Percentiles rank a stretch among this genome's conserved stretches.
Conservation (phyloP, 2,888 invertebrate genomes). For the Tenthredo notha region DNA sequence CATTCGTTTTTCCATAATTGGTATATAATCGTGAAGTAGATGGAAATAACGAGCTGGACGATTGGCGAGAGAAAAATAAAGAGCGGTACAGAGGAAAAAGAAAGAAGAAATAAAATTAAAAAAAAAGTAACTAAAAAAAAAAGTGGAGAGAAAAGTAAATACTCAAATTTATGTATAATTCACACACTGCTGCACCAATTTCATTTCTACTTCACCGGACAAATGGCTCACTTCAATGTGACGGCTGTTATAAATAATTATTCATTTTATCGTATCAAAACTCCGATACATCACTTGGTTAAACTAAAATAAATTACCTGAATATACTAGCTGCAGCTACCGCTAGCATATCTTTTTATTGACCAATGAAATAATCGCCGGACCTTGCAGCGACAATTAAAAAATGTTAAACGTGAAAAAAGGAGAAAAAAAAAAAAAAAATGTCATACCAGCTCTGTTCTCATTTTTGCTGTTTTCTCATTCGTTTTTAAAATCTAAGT, state of each 20-base stretch:
- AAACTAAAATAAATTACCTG: constrained; percentile 28
- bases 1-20: constrained; percentile 34
- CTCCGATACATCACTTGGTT: constrained; percentile 20
- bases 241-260: constrained; percentile 19
- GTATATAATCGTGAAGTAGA: constrained; percentile 20
- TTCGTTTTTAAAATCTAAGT: background rate
- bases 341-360: background rate
- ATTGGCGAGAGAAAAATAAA: background rate
- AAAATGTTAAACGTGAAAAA: background rate
- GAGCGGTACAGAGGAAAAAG: background rate
- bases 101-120: too few species aligned
- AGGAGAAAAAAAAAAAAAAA: background rate
- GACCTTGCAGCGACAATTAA: background rate
- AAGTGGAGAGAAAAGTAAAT: background rate
- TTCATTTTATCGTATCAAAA: constrained; percentile 24
- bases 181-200: background rate
- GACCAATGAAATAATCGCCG: background rate
- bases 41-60: constrained; percentile 23
- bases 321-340: background rate
- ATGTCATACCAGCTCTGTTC: background rate
- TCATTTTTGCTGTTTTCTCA: background rate
- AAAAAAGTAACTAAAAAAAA: too few species aligned
- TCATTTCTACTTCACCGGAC: background rate
- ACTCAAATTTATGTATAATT: background rate
- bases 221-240: constrained; percentile 29